phyloP scores from a whole-genome alignment of 2,113 vertebrate genomes.

The Pavo muticus region DNA sequence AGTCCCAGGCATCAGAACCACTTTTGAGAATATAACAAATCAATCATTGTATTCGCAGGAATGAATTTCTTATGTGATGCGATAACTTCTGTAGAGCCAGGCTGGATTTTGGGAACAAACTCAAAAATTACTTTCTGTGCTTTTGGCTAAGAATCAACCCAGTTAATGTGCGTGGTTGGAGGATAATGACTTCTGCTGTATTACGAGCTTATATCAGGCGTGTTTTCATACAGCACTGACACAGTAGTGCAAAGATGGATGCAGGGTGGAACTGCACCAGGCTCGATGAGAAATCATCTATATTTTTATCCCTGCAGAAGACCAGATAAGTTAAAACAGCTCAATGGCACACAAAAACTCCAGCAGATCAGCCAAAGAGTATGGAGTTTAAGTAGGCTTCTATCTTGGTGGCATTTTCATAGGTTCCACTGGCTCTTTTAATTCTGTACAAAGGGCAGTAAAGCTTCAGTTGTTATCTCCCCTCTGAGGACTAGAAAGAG shows the following conservation, averaged over 20 bases:
- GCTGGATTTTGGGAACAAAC: not conserved
- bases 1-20: not conserved
- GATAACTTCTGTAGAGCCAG: not conserved
- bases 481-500: not conserved
- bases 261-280: conserved; percentile 75
- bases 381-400: not conserved
- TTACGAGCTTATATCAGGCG: conserved; percentile 52
- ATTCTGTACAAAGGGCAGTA: not conserved
- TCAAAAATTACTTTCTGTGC: not conserved
- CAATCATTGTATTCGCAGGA: not conserved
- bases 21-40: not conserved
- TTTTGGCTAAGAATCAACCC: not conserved
- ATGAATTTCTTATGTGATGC: not conserved
- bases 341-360: not conserved
- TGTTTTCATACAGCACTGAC: conserved; percentile 78
- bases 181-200: not conserved
- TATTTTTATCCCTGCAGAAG: conserved; percentile 77
- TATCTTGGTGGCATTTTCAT: not conserved
- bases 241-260: conserved; percentile 77
- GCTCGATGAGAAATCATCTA: conserved; percentile 82
- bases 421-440: not conserved
- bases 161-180: not conserved
- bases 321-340: not conserved
- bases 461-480: not conserved
- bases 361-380: not conserved